Evolutionary conservation across 2,797 vertebrate species (phyloP).

Genomic region (Lepidocolaptes lacrymiger): DNA sequence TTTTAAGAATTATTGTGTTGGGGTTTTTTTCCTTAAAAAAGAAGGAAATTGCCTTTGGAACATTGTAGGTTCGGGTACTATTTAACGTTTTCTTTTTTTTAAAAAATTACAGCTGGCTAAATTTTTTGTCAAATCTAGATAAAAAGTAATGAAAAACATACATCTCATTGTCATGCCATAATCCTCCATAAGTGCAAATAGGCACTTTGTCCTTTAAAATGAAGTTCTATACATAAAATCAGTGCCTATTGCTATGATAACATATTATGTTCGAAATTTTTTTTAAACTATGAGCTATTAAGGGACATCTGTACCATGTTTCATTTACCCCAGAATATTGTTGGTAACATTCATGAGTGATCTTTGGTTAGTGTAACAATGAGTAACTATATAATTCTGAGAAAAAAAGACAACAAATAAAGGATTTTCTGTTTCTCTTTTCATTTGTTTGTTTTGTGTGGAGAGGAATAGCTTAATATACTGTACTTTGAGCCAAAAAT

Average conservation of each 20-base stretch:
- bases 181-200: background rate
- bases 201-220: background rate
- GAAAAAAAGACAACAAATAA: background rate
- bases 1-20: background rate
- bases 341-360: background rate
- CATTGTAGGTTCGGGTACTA: background rate
- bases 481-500: constrained; percentile 34
- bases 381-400: constrained; percentile 8
- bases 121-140: background rate
- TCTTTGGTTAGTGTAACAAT: constrained; percentile 24
- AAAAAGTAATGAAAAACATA: background rate
- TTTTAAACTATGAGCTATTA: background rate
- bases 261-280: background rate
- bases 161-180: background rate
- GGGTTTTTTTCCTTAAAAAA: background rate
- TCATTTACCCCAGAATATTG: background rate
- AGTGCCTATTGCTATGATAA: background rate
- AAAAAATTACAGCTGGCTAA: background rate
- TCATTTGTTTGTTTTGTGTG: constrained; percentile 40
- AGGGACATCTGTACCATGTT: background rate
- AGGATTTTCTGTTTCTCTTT: constrained; percentile 25
- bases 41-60: background rate
- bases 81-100: background rate
- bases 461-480: constrained; percentile 44
- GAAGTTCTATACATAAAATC: background rate